phyloP scores from a whole-genome alignment of 2,797 vertebrate genomes.

The Myiotriccus ornatus region DNA sequence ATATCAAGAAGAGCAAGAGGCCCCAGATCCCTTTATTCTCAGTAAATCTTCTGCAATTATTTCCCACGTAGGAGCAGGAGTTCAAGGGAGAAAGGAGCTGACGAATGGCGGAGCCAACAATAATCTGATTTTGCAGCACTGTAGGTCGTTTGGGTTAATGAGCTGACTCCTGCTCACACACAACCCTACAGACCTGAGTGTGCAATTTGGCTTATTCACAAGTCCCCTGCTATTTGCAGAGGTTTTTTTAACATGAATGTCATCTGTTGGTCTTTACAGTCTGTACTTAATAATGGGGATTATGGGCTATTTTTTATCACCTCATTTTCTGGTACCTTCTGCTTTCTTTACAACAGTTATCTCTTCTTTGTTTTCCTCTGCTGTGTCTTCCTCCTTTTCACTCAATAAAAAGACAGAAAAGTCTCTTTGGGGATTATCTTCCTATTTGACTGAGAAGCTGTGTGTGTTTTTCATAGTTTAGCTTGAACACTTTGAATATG shows the following conservation, averaged over 20 bases:
- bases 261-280: not conserved
- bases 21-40: not conserved
- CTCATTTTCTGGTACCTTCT: not conserved
- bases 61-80: not conserved
- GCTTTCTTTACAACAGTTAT: not conserved
- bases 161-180: not conserved
- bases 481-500: not conserved
- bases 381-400: not conserved
- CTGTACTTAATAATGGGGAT: not conserved
- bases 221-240: not conserved
- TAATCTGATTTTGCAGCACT: constrained; percentile 8
- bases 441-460: not conserved
- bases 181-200: not conserved
- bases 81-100: constrained; percentile 6
- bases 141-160: constrained; percentile 3
- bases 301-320: not conserved
- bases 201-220: constrained; percentile 9
- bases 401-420: not conserved
- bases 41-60: not conserved
- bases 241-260: not conserved
- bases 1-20: not conserved
- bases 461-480: not conserved
- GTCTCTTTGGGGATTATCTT: not conserved
- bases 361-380: not conserved
- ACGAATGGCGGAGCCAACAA: constrained; percentile 32